Evolutionary conservation across 2,113 vertebrate genomes (phyloP), one percentile per base, ranked within the genome.

Genomic region (Struthio camelus): DNA sequence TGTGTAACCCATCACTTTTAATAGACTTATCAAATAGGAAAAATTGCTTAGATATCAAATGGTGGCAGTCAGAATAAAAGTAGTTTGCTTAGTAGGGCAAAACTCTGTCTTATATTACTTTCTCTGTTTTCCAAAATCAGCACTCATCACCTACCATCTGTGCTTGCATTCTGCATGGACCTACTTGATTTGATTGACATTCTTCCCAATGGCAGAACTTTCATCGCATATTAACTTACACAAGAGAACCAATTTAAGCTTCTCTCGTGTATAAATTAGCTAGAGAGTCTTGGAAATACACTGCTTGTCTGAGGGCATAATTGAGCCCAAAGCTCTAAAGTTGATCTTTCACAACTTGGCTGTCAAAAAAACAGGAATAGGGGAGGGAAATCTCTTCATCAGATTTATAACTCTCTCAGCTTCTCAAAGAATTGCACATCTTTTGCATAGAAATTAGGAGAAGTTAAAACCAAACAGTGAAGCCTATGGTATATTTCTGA

Each of bases 211-310:
- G 78, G 58, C 70, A 92, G 91, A 96, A 95, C 73, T 96, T 95
- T 87, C 62, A 94, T 67, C 89, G 93, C 91, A 91, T 94, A 81
- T 66, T 94, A 95, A 94, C 81, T 87, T 93, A 85, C 81, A 89
- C 84, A 82, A 80, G 87, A 92, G 62, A 94, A 85, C 34, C n/a
- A 94, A 84, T 95, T 97, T 95, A 84, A 94, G 69, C 56, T 92
- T 93, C 92, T 93, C 92, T 91, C 86, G 86, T 92, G 86, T 97
- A 96, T 94, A 97, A 96, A 96, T 94, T 95, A 96, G 56, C 88
- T 95, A 84, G 80, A 96, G 92, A 96, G 11, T 80, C 94, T 90
- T 84, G 83, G 51, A 94, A 28, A 79, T 81, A 83, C 38, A 71
- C 42, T 80, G 24, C 86, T 94, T 89, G 79, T 94, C 85, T 92